Conservation (phyloP, 2,113 vertebrate species). For the Edolisoma coerulescens region DNA sequence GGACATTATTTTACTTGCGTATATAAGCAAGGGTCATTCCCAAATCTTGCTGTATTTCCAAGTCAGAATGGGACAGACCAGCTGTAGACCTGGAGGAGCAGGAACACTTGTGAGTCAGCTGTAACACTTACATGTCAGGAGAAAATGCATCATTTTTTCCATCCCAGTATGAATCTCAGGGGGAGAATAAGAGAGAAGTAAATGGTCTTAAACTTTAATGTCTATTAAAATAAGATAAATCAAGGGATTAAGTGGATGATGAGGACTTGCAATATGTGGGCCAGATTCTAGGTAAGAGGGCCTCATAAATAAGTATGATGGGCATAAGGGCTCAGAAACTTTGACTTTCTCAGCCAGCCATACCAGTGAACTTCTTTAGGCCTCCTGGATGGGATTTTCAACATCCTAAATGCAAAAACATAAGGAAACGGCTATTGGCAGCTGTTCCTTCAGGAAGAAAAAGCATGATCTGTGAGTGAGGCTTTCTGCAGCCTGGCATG, state of each 20-base stretch:
- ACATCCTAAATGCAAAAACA: background rate
- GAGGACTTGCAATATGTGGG: background rate
- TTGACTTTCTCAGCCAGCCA: background rate
- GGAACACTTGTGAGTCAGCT: background rate
- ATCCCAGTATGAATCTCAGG: background rate
- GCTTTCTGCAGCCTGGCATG: fast-evolving
- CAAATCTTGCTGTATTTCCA: background rate
- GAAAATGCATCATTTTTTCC: background rate
- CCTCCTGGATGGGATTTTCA: background rate
- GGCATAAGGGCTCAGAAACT: background rate
- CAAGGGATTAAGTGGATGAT: background rate
- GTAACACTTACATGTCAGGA: background rate
- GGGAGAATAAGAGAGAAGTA: background rate
- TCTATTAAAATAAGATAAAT: background rate
- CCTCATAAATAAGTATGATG: background rate
- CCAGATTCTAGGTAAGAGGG: background rate
- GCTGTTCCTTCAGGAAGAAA: background rate
- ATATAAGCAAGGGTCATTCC: background rate
- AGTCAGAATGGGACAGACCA: background rate
- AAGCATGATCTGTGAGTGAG: fast-evolving
- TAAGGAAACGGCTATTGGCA: background rate
- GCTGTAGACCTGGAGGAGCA: background rate
- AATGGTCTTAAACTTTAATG: background rate
- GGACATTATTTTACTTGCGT: background rate
- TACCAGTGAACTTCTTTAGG: background rate